phyloP scores from a whole-genome alignment of 2,888 invertebrate genomes.

The Amiota minor region DNA sequence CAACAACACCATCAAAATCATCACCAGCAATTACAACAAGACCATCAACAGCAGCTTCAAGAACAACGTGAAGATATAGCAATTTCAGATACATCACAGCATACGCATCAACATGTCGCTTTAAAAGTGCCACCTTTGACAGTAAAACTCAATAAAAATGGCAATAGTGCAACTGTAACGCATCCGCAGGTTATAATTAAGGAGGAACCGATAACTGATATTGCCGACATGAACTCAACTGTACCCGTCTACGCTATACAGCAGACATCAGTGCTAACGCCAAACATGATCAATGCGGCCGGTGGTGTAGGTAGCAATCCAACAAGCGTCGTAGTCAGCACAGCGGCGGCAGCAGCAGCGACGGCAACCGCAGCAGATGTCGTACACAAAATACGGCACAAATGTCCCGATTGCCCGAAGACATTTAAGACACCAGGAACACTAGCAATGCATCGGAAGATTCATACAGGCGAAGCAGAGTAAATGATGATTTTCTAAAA shows the following conservation, averaged over 20 bases:
- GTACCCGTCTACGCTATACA: slow-evolving; percentile 69
- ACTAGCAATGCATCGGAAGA: slow-evolving; percentile 71
- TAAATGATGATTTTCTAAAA: slow-evolving; percentile 61
- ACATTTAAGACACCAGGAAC: slow-evolving; percentile 72
- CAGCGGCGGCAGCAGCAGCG: slow-evolving; percentile 37
- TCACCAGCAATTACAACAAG: slow-evolving; percentile 53
- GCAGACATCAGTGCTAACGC: slow-evolving; percentile 49
- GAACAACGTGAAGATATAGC: slow-evolving; percentile 42
- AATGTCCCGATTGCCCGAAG: slow-evolving; percentile 72
- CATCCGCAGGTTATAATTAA: slow-evolving; percentile 70
- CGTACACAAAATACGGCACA: slow-evolving; percentile 69
- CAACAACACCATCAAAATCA: slow-evolving; percentile 57
- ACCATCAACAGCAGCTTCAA: slow-evolving; percentile 52
- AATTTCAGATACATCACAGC: slow-evolving; percentile 44
- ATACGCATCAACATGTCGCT: slow-evolving; percentile 43
- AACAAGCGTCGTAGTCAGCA: slow-evolving; percentile 57
- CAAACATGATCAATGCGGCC: slow-evolving; percentile 31
- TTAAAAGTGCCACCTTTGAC: slow-evolving; percentile 71
- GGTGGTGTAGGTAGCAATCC: slow-evolving; percentile 44
- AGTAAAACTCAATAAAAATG: slow-evolving; percentile 69
- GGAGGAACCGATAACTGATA: slow-evolving; percentile 67
- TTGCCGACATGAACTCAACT: slow-evolving; percentile 55
- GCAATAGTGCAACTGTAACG: slow-evolving; percentile 61
- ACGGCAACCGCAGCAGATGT: slow-evolving; percentile 55
- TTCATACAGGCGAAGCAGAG: slow-evolving; percentile 73